Evolutionary conservation across 2,888 invertebrate genomes (phyloP).

Genomic region (Gastrophysa polygoni): DNA sequence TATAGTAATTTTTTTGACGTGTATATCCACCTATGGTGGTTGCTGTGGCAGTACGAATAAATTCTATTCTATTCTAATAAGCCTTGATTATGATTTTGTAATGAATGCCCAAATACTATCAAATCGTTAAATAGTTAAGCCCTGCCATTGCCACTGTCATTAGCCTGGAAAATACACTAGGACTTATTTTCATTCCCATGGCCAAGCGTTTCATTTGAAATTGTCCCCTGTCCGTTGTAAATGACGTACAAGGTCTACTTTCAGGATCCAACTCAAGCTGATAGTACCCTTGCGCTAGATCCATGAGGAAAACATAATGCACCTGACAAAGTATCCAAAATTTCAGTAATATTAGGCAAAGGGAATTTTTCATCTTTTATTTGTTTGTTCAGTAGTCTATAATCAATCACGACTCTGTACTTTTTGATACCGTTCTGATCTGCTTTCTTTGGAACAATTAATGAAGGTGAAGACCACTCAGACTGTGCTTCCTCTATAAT

Average conservation of each 20-base stretch:
- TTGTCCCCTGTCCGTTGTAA: conserved; percentile 39
- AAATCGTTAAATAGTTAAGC: conserved; percentile 23
- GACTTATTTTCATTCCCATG: conserved; percentile 42
- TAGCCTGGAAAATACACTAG: conserved; percentile 39
- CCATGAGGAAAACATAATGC: conserved; percentile 41
- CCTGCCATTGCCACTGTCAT: conserved; percentile 41
- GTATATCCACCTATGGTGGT: too few species aligned
- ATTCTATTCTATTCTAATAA: too few species aligned
- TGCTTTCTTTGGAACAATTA: conserved; percentile 33
- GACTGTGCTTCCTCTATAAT: conserved; percentile 38
- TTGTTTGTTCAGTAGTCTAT: conserved; percentile 27
- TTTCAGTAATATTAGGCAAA: conserved; percentile 33
- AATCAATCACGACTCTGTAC: conserved; percentile 35
- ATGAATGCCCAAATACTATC: neutral
- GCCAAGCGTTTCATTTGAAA: conserved; percentile 39
- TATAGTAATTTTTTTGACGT: too few species aligned
- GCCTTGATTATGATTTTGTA: too few species aligned
- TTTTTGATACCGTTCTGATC: conserved; percentile 30
- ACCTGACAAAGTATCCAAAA: conserved; percentile 41
- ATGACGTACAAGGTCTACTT: conserved; percentile 38
- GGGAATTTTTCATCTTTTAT: conserved; percentile 14
- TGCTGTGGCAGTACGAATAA: too few species aligned
- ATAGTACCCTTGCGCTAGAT: conserved; percentile 41
- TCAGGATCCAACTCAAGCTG: conserved; percentile 36
- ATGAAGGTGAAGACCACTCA: conserved; percentile 35